phyloP scores from a whole-genome alignment of 2,113 vertebrate species.

The Micronisus gabar region DNA sequence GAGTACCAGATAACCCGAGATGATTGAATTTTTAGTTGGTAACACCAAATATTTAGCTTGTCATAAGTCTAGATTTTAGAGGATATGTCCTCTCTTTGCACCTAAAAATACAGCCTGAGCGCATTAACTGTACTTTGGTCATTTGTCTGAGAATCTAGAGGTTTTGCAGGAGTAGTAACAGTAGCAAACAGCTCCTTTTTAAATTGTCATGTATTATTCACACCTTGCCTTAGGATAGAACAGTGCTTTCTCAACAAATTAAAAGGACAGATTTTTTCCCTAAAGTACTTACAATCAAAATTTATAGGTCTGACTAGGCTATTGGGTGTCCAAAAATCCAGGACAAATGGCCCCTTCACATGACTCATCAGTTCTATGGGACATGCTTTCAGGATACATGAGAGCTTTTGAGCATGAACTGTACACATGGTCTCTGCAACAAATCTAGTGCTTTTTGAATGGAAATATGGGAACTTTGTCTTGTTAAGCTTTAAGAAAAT shows the following conservation, averaged over 20 bases:
- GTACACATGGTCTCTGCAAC: background rate
- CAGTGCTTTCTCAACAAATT: constrained; percentile 6
- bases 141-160: background rate
- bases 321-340: background rate
- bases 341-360: constrained; percentile 20
- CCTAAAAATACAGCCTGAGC: background rate
- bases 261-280: constrained; percentile 42
- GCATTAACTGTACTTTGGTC: background rate
- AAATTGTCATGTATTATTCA: constrained; percentile 47
- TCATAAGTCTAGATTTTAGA: background rate
- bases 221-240: constrained; percentile 22
- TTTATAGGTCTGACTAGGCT: background rate
- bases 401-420: background rate
- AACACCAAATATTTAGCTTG: background rate
- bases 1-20: background rate
- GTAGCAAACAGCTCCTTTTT: constrained; percentile 23
- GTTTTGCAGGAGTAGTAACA: background rate
- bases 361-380: constrained; percentile 9
- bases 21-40: background rate
- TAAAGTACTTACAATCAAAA: constrained; percentile 21
- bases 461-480: background rate
- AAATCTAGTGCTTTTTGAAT: background rate
- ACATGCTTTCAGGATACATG: background rate
- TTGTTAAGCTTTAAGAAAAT: background rate
- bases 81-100: background rate